Evolutionary conservation across 2,113 vertebrate species (phyloP), one percentile per base, ranked within the genome.

Genomic region (Zeus faber): DNA sequence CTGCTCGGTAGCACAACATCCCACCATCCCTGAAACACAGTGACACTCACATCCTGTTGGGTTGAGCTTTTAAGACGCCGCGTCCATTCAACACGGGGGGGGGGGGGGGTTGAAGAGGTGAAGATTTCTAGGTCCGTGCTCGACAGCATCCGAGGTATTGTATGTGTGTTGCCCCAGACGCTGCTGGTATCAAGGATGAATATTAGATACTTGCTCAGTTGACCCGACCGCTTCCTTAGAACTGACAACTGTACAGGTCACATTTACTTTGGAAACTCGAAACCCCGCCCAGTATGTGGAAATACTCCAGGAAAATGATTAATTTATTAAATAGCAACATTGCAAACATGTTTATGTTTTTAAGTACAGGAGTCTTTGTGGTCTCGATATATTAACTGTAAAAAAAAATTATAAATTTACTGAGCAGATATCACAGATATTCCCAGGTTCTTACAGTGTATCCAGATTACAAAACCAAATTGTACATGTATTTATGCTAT

Each of bases 361-460:
- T 56, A 65, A 75, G 79, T 77, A 67, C 62, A 67, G 52, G 85
- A 85, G 85, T 83, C 48, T 67, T 55, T 72, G 79, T 82, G 77
- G 57, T 85, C 72, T 81, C 76, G 74, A 76, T 84, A 78, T 79
- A 65, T 67, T 72, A 79, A 67, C 51, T 66, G 68, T 74, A 70
- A 73, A 73, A 20, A 54, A 53, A 79, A 51, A 54, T 70, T 72
- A 21, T 76, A 53, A 79, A 51, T 53, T 70, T 72, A 21, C 77
- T 61, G 62, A 62, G 62, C 8, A 69, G 71, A 77, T 58, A 64
- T 74, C 46, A 49, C 53, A 57, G 54, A 79, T 65, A 73, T 73
- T 65, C 62, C 65, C 66, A 69, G 49, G 58, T 54, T 69, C n/a
- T 77, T 59, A 48, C 71, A 76, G 66, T 72, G 5, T 70, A 62